Conservation (phyloP, 64 coral and sea anemone species). For the Pachyseris speciosa region DNA sequence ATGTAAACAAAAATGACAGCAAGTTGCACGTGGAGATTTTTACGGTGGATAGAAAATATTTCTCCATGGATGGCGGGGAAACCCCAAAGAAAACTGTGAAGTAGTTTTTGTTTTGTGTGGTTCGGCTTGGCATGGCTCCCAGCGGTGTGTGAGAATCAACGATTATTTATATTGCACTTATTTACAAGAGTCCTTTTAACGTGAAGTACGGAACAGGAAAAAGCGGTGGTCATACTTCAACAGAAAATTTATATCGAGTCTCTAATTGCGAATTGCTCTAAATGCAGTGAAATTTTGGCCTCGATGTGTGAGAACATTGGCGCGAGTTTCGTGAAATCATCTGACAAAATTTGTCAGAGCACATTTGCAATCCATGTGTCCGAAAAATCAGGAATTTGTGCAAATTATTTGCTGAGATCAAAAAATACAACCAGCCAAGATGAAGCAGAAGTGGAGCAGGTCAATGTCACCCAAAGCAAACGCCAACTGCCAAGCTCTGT, state of each 20-base stretch:
- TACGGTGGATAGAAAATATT: not conserved
- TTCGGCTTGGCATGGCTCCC: no score
- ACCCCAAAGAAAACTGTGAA: not conserved
- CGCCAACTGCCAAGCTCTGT: not conserved
- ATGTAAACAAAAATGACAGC: conserved; percentile 2
- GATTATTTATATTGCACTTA: no score
- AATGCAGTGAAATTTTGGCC: not conserved
- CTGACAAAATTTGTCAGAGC: not conserved
- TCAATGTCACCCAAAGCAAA: not conserved
- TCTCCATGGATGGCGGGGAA: not conserved
- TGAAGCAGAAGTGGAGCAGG: not conserved
- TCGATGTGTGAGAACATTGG: conserved; percentile 4
- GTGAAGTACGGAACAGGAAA: conserved; percentile 18
- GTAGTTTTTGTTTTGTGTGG: no score
- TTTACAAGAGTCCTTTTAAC: not conserved
- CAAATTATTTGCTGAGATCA: not conserved
- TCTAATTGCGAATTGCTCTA: not conserved
- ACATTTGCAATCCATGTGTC: not conserved
- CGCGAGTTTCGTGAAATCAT: not conserved
- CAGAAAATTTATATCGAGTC: not conserved
- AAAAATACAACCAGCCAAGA: not conserved
- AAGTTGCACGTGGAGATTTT: not conserved
- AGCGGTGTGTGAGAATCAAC: no score
- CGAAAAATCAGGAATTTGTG: not conserved
- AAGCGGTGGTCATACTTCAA: not conserved